Base-by-base conservation (phyloP, 2,797 vertebrate genomes). In the Urophycis tenuis region DNA sequence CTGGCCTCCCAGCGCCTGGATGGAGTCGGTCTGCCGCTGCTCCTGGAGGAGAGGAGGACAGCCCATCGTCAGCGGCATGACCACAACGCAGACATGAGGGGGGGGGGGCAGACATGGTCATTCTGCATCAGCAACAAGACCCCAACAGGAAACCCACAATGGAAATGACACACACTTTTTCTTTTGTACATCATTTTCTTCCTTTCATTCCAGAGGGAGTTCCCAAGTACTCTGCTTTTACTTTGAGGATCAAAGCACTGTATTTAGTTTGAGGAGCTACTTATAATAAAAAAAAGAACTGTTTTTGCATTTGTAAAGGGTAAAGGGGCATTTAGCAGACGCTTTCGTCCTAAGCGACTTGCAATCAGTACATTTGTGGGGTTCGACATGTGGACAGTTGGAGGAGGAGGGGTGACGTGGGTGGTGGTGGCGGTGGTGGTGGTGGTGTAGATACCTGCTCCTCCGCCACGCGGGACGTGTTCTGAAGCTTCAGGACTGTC, bases 401-500 rank as follows among this genome's bases (percentile, higher is more conserved):
- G n/a, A n/a, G n/a, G 10, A 36, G 10, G 35, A 36, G 35, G 4
- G 10, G 4, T 4, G 45, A 10, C 53, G n/a, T 25, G 53, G 53
- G 22, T 64, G 2, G 9, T 25, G 3, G 53, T 64, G 3, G n/a
- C 25, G 5, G 60, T 9, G 11, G 11, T 72, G 29, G 81, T 89
- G n/a, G n/a, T n/a, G n/a, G n/a, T n/a, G n/a, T n/a, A n/a, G n/a
- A n/a, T 85, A 99, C 98, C 96, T 99, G 97, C 39, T 98, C 95
- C 81, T 98, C 96, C 75, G 98, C 97, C 82, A 97, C 94, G 87
- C 92, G 94, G 35, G 98, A 98, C 34, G 96, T 99, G 90, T 99
- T 97, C 88, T 99, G 98, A 82, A 99, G 96, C 87, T 97, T 98
- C 86, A 98, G 93, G 87, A 99, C 95, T 75, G 98, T 99, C 90